Evolutionary conservation across 2,113 vertebrate genomes (phyloP).

Genomic region (Menura novaehollandiae): DNA sequence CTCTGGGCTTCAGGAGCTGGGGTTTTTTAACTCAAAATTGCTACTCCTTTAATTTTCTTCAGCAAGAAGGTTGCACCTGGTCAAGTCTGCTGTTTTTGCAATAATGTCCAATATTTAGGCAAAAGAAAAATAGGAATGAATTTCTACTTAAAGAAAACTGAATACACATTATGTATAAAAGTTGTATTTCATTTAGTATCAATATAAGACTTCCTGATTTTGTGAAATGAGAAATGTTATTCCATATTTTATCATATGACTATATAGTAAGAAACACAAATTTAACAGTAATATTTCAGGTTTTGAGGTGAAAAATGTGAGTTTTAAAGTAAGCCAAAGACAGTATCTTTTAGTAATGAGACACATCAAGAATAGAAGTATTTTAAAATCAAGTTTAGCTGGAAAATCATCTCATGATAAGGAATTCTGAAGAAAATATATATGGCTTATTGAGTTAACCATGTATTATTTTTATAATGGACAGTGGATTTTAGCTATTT

Average conservation of each 20-base stretch:
- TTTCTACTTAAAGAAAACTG: not conserved
- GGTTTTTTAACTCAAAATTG: not conserved
- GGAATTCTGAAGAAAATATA: not conserved
- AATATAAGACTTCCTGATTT: not conserved
- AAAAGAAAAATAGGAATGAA: not conserved
- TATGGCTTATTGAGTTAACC: not conserved
- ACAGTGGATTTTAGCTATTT: not conserved
- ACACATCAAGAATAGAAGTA: not conserved
- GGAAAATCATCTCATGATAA: not conserved
- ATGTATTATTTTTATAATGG: not conserved
- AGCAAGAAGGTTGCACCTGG: not conserved
- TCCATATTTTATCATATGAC: not conserved
- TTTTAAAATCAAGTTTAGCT: not conserved
- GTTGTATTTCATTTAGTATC: not conserved
- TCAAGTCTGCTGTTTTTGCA: not conserved
- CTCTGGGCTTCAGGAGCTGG: not conserved
- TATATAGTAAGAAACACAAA: not conserved
- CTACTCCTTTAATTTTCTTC: not conserved
- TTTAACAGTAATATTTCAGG: not conserved
- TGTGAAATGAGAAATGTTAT: not conserved
- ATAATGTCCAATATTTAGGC: not conserved
- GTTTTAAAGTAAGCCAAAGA: not conserved
- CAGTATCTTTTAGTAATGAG: not conserved
- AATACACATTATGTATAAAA: not conserved
- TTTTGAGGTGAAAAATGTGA: accelerated